Conservation (phyloP, 2,797 vertebrate genomes). For the Phyllotis vaccarum region DNA sequence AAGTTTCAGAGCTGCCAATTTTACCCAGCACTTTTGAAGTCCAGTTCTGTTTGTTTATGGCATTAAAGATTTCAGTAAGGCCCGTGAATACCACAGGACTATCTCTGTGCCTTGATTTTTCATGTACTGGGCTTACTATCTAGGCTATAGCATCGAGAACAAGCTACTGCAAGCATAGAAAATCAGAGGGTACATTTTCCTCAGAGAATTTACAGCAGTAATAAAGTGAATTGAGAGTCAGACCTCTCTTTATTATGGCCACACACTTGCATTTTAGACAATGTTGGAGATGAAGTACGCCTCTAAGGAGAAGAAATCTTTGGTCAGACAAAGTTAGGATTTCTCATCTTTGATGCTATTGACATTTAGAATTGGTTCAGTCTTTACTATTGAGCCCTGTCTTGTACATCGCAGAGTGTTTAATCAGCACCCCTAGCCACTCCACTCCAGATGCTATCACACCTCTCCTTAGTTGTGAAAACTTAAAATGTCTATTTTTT, state of each 20-base stretch:
- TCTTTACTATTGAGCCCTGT: background rate
- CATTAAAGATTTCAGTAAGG: background rate
- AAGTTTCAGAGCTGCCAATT: constrained; percentile 46
- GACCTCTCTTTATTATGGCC: constrained; percentile 42
- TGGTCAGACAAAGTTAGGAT: background rate
- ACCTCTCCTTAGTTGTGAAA: background rate
- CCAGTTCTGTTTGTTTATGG: constrained; percentile 48
- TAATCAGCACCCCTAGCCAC: background rate
- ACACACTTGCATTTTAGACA: constrained; percentile 40
- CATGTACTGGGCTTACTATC: background rate
- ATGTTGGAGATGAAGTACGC: constrained; percentile 25
- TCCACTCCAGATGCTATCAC: background rate
- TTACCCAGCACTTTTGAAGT: constrained; percentile 45
- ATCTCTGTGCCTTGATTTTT: constrained; percentile 16
- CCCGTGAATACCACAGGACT: constrained; percentile 17
- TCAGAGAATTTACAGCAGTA: constrained; percentile 3
- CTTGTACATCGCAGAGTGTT: background rate
- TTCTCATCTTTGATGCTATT: background rate
- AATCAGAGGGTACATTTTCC: background rate
- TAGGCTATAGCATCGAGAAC: background rate
- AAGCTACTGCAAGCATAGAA: constrained; percentile 10
- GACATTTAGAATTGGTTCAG: constrained; percentile 19
- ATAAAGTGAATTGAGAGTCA: constrained; percentile 48
- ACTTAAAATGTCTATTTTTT: background rate
- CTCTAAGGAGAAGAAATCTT: background rate